A percentile compares a stretch with the other conserved stretches of the same genome.
Evolutionary conservation across 2,888 invertebrate species (phyloP).

Genomic region (Keiferia lycopersicella): DNA sequence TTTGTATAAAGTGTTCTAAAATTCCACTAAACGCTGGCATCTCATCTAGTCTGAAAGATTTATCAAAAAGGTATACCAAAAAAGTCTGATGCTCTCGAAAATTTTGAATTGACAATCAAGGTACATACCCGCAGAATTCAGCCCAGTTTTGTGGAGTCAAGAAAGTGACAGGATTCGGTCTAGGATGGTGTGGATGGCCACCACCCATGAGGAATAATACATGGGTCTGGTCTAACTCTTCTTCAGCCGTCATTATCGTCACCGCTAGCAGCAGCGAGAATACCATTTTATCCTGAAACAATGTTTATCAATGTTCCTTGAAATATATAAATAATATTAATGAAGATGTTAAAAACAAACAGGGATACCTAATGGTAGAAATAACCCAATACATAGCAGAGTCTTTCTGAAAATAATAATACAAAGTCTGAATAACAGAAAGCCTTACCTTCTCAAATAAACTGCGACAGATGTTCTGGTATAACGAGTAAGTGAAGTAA

Average conservation of each 20-base stretch:
- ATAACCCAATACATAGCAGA: no score
- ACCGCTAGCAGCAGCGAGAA: constrained; percentile 90
- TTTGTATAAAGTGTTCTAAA: constrained; percentile 81
- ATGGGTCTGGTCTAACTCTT: constrained; percentile 82
- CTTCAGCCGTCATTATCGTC: constrained; percentile 84
- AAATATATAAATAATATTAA: neutral
- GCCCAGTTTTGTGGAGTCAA: constrained; percentile 69
- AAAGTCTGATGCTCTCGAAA: no score
- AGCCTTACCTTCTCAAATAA: constrained; percentile 91
- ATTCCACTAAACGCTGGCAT: constrained; percentile 81
- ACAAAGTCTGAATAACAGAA: neutral
- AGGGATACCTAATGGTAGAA: neutral
- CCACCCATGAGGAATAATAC: constrained; percentile 95
- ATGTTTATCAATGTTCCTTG: neutral
- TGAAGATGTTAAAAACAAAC: neutral
- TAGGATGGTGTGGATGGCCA: constrained; percentile 74
- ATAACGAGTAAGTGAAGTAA: constrained; percentile 94
- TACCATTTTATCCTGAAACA: constrained; percentile 89
- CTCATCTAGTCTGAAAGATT: constrained; percentile 66
- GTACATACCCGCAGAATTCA: constrained; percentile 64
- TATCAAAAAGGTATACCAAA: neutral
- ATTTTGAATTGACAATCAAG: no score
- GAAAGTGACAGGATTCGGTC: constrained; percentile 63
- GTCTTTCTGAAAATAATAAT: no score
- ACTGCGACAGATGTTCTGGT: constrained; percentile 95